phyloP scores from a whole-genome alignment of 1,140 invertebrate genomes.

The Tetranychus cinnabarinus region DNA sequence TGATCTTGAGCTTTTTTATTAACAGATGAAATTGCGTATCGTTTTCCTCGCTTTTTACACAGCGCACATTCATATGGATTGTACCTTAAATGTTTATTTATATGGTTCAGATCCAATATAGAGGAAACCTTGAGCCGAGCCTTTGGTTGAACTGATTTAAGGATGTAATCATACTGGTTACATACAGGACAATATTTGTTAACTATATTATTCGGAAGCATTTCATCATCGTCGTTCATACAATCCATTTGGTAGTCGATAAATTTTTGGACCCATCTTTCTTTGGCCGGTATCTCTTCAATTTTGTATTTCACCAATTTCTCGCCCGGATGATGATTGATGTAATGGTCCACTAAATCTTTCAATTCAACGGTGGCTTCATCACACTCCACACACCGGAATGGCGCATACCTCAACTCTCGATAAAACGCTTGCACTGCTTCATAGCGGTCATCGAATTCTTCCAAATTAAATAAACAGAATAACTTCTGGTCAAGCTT shows the following conservation, averaged over 20 bases:
- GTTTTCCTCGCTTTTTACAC: neutral
- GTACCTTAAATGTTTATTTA: neutral
- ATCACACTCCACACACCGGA: neutral
- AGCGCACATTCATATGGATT: neutral
- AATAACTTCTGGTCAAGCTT: neutral
- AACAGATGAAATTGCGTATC: neutral
- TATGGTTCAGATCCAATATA: neutral
- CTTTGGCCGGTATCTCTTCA: neutral
- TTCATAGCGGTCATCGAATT: neutral
- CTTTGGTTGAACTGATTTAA: neutral
- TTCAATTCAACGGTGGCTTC: neutral
- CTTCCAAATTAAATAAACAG: neutral
- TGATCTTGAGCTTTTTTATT: neutral
- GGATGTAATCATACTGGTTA: neutral
- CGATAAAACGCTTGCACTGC: neutral
- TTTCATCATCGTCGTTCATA: neutral
- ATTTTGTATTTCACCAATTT: neutral
- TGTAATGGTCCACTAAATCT: neutral
- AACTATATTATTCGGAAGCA: neutral
- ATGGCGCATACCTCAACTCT: neutral
- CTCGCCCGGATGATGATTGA: neutral
- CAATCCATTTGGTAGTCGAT: neutral
- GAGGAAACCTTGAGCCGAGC: neutral
- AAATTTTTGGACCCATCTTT: neutral
- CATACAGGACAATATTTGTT: neutral